phyloP scores from a whole-genome alignment of 1,140 invertebrate species.

The Cecropterus lyciades region DNA sequence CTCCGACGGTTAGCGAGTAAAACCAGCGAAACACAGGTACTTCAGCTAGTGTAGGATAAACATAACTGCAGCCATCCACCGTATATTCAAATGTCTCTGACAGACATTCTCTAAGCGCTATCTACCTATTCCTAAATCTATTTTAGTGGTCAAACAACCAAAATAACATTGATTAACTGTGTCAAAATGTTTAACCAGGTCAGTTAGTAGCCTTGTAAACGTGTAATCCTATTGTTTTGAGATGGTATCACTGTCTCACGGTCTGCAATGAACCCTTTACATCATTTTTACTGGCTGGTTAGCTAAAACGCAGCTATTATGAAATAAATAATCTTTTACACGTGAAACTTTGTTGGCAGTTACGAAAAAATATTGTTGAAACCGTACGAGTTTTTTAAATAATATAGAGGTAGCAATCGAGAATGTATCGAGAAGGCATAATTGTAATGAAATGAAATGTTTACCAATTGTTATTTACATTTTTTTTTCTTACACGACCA shows the following conservation, averaged over 20 bases:
- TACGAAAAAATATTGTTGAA: too few species aligned
- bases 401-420: too few species aligned
- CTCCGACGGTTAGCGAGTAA: too few species aligned
- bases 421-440: too few species aligned
- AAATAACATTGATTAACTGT: conserved; percentile 24
- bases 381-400: too few species aligned
- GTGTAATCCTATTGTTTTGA: conserved; percentile 16
- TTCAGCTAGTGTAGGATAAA: too few species aligned
- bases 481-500: too few species aligned
- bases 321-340: neutral
- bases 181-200: conserved; percentile 24
- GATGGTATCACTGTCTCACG: conserved; percentile 15
- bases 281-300: conserved; percentile 17
- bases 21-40: too few species aligned
- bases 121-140: neutral
- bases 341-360: neutral
- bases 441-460: too few species aligned
- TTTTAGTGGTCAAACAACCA: neutral
- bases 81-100: too few species aligned
- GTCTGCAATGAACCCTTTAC: conserved; percentile 19
- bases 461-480: too few species aligned
- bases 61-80: too few species aligned
- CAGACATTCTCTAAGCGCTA: neutral
- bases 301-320: neutral
- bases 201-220: conserved; percentile 14